Evolutionary conservation across 2,113 vertebrate genomes (phyloP).

Genomic region (Otis tarda): DNA sequence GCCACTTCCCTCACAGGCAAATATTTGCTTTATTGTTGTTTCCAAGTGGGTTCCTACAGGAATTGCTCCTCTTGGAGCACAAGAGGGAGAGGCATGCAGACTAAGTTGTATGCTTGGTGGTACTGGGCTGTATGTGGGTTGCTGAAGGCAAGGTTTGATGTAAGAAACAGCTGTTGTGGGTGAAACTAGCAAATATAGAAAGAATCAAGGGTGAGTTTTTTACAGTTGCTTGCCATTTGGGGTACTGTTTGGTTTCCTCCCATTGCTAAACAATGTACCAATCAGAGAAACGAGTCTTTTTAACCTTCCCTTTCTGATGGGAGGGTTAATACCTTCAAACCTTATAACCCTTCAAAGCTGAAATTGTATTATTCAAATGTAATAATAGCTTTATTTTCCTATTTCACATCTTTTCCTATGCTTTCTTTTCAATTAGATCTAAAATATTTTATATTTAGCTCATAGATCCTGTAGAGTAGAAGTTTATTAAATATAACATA

Average conservation of each 20-base stretch:
- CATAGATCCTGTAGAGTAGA: neutral
- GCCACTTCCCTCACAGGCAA: neutral
- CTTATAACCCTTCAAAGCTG: neutral
- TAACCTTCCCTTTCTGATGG: neutral
- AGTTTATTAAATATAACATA: neutral
- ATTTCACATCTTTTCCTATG: neutral
- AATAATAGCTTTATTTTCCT: neutral
- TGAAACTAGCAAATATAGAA: neutral
- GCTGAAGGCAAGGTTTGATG: neutral
- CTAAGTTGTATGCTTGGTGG: rapidly evolving
- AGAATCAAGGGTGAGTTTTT: neutral
- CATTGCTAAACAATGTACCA: neutral
- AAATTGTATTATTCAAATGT: neutral
- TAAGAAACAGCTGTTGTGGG: neutral
- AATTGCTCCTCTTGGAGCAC: neutral
- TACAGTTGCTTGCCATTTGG: neutral
- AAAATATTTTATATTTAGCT: neutral
- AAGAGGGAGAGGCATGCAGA: neutral
- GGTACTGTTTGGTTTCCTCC: neutral
- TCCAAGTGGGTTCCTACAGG: neutral
- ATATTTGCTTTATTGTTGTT: neutral
- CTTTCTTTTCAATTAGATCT: neutral
- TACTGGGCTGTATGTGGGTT: neutral
- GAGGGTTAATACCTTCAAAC: too few relatives aligned
- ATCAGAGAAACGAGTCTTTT: neutral